Conservation (phyloP, 2,113 vertebrate species). For the Cephalophus harveyi region DNA sequence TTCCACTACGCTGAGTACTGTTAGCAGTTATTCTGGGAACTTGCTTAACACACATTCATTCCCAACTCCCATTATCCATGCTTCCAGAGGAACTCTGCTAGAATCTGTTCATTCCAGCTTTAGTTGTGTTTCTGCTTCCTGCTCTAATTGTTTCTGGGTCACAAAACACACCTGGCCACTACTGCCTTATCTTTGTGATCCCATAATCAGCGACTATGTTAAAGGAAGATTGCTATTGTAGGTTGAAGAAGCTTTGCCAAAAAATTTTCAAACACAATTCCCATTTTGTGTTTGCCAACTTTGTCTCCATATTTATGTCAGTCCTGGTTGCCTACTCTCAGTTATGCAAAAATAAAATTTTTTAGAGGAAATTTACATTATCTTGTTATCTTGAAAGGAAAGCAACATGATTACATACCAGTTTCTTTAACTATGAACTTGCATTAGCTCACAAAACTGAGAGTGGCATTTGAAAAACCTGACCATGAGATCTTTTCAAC, state of each 20-base stretch:
- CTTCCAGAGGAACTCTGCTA: neutral
- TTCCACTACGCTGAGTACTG: neutral
- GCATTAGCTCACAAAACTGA: neutral
- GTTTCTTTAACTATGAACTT: neutral
- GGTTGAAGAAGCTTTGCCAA: neutral
- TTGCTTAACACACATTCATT: neutral
- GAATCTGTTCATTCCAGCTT: neutral
- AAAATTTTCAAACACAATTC: neutral
- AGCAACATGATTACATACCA: neutral
- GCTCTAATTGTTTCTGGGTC: neutral
- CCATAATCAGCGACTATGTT: too few species aligned
- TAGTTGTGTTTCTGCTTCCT: neutral
- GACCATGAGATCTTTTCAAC: neutral
- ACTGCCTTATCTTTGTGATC: rapidly evolving
- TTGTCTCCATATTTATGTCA: neutral
- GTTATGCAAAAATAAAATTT: neutral
- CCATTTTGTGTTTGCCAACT: neutral
- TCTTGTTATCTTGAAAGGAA: neutral
- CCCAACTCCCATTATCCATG: neutral
- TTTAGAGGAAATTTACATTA: neutral
- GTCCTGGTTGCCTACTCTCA: neutral
- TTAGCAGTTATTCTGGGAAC: neutral
- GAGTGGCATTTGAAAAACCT: neutral
- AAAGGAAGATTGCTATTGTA: neutral
- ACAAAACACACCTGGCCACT: neutral